Evolutionary conservation across 2,888 invertebrate genomes (phyloP).

Genomic region (Lithophane ornitopus): DNA sequence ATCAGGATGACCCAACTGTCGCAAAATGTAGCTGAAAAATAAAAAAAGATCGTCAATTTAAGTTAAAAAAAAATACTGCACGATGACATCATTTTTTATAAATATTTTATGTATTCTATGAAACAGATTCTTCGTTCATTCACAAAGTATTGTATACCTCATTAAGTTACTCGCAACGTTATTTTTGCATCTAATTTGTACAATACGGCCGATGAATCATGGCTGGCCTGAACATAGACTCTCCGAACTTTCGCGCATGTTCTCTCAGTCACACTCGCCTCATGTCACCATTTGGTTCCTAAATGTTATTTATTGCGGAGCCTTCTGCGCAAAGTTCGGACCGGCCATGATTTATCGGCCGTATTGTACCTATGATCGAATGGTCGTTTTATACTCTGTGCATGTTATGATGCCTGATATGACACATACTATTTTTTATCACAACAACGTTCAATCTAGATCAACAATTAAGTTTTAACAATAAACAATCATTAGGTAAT

Average conservation of each 20-base stretch:
- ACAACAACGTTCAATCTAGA: background rate
- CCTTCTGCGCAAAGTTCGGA: too few species aligned
- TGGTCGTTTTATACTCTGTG: background rate
- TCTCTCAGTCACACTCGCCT: too few species aligned
- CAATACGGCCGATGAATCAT: too few species aligned
- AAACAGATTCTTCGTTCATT: background rate
- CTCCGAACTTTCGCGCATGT: too few species aligned
- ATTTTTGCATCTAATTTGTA: background rate
- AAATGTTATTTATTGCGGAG: too few species aligned
- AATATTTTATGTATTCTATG: background rate
- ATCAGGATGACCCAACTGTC: constrained; percentile 93
- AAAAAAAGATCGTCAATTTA: constrained; percentile 25
- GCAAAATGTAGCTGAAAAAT: constrained; percentile 93
- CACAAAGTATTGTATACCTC: background rate
- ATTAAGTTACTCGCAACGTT: too few species aligned
- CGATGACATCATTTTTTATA: constrained; percentile 44
- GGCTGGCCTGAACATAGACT: too few species aligned
- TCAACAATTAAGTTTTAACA: background rate
- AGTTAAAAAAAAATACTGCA: background rate
- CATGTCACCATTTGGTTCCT: too few species aligned
- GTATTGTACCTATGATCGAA: background rate
- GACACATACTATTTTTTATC: background rate
- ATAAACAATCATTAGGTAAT: background rate
- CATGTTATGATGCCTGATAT: background rate
- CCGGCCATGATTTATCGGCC: too few species aligned